Conservation (phyloP, 1,140 invertebrate species). For the Drosophila sulfurigaster region DNA sequence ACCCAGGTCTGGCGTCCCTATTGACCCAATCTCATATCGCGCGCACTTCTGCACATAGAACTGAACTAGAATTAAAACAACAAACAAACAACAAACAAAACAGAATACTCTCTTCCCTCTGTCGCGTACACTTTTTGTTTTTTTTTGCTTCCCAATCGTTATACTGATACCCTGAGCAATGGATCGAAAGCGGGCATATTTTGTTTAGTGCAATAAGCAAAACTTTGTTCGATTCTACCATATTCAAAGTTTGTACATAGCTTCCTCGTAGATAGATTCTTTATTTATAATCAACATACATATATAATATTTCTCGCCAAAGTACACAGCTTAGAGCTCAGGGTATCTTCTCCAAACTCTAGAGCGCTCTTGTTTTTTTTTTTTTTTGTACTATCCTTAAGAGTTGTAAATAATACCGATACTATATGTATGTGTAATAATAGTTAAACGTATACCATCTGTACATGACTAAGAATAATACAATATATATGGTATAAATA, state of each 20-base stretch:
- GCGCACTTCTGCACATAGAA: constrained; percentile 68
- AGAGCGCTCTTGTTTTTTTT: background rate
- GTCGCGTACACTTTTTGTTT: too few relatives aligned
- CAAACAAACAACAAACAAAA: too few relatives aligned
- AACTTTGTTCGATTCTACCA: too few relatives aligned
- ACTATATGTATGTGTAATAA: background rate
- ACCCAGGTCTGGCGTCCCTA: constrained; percentile 85
- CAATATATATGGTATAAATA: constrained; percentile 11
- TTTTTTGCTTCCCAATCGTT: background rate
- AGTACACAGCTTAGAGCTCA: too few relatives aligned
- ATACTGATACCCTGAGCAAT: too few relatives aligned
- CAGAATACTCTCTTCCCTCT: too few relatives aligned
- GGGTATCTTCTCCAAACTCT: background rate
- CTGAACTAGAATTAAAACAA: constrained; percentile 46
- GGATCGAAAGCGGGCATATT: too few relatives aligned
- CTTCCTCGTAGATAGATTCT: too few relatives aligned
- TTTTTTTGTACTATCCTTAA: background rate
- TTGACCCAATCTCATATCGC: constrained; percentile 70
- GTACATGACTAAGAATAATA: constrained; percentile 12
- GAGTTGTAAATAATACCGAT: background rate
- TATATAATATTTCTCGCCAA: too few relatives aligned
- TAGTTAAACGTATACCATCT: background rate
- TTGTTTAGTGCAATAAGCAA: too few relatives aligned
- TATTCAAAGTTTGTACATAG: too few relatives aligned
- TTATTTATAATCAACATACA: too few relatives aligned